phyloP scores from a whole-genome alignment of 2,113 vertebrate species.

The Phalacrocorax carbo region DNA sequence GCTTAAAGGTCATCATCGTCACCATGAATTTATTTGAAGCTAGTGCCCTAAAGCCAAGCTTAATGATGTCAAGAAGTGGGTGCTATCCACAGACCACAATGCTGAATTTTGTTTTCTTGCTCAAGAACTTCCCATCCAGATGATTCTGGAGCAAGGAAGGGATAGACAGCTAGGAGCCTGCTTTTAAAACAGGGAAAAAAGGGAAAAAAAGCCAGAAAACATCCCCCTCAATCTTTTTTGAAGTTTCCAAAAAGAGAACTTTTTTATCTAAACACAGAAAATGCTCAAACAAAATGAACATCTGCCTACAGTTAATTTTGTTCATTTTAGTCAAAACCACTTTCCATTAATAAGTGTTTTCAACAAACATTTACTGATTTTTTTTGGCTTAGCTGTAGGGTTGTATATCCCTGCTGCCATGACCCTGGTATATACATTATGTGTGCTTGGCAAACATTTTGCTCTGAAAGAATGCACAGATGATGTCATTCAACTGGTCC shows the following conservation, averaged over 20 bases:
- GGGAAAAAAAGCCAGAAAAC: background rate
- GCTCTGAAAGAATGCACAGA: background rate
- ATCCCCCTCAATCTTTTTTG: accelerated
- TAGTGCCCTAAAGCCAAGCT: background rate
- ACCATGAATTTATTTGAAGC: background rate
- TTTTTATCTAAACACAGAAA: background rate
- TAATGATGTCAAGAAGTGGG: background rate
- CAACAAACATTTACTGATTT: background rate
- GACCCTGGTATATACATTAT: background rate
- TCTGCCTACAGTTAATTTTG: background rate
- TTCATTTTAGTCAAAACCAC: background rate
- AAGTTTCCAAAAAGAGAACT: background rate
- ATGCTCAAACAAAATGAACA: background rate
- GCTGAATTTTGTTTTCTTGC: background rate
- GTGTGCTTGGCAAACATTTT: background rate
- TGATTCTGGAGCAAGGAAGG: background rate
- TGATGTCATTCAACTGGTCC: background rate
- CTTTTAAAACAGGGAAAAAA: background rate
- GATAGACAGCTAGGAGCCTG: accelerated
- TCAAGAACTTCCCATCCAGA: background rate
- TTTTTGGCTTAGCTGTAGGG: background rate
- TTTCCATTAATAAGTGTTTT: background rate
- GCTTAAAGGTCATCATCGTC: background rate
- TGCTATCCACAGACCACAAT: background rate
- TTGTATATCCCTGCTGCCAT: background rate